These are phyloP conservation scores for Sus scrofa DNA, from an alignment of 2,113 vertebrate species.

Conservation along the genomic window DNA sequence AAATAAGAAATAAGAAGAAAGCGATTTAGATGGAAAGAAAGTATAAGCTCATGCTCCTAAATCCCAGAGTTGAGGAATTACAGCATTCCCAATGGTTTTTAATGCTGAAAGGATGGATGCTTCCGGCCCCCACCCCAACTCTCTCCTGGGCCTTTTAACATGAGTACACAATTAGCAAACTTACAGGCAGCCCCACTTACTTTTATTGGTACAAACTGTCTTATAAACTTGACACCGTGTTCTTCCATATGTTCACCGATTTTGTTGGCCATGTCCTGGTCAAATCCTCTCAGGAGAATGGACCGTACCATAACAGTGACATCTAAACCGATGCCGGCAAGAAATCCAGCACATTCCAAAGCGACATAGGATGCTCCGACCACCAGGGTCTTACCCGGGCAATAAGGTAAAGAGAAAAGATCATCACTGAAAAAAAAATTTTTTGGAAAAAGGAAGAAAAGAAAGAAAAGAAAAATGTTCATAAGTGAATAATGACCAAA, in stretches of 20 bases:
- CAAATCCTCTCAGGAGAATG: conserved; percentile 91
- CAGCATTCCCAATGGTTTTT: not conserved
- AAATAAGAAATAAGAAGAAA: not conserved
- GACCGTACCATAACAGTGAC: conserved; percentile 92
- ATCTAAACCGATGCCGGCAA: conserved; percentile 90
- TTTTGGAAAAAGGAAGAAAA: not conserved
- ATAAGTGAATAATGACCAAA: not conserved
- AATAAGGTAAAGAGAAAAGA: conserved; percentile 91
- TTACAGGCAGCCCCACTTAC: conserved; percentile 80
- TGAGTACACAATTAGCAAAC: not conserved
- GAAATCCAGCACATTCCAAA: conserved; percentile 92
- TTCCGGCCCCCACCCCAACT: not conserved
- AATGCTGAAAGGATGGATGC: not conserved
- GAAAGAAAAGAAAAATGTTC: not conserved
- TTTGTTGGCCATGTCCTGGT: conserved; percentile 91
- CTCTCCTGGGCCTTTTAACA: not conserved
- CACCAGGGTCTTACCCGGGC: conserved; percentile 91
- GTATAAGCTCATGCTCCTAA: not conserved
- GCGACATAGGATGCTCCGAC: conserved; percentile 92
- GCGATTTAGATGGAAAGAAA: not conserved
- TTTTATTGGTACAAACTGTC: conserved; percentile 88
- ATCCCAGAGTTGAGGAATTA: not conserved
- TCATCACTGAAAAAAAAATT: conserved; percentile 87
- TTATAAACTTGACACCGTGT: conserved; percentile 90
- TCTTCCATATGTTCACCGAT: conserved; percentile 91